Base-by-base conservation (phyloP, 2,797 vertebrate species). In the Pseudopleuronectes americanus region DNA sequence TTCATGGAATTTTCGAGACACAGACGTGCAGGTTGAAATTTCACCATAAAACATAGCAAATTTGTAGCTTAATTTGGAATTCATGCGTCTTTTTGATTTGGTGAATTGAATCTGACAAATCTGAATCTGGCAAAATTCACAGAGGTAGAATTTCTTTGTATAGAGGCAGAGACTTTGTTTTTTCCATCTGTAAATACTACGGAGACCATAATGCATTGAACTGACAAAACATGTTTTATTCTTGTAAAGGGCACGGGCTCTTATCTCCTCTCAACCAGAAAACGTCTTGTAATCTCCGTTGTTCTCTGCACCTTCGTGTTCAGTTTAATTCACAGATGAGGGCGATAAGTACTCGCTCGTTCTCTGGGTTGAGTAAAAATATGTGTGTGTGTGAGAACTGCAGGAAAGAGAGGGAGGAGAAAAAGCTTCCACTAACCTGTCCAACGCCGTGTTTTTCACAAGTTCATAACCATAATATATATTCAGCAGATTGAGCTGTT, bases 401-500 rank as follows among this genome's bases (percentile, higher is more conserved):
- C 69, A 10, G 3, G 9, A 6, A 38, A 61, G 28, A 55, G 26
- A 56, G 54, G 9, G 36, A 41, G 45, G 13, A 19, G 13, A 6
- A 54, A 75, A 76, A 67, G 43, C 68, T 74, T 71, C 59, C 58
- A 78, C 79, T 62, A 74, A 70, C 56, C 76, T 77, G 65, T 71
- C 53, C 22, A 57, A 53, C 1, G n/a, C 60, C 53, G 12, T 54
- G 56, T 77, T 76, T 67, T 72, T 65, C 36, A 53, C 13, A 0
- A 69, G 52, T 62, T 82, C 17, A 17, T 28, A 47, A 38, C 6
- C 1, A 28, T 71, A 74, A 89, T 63, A 70, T 43, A 47, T 61
- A 64, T 82, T 81, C 71, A 71, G 76, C 74, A 81, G 58, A 84
- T 85, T 87, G 79, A 90, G 78, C 68, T 79, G 79, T 91, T 89